Conservation (phyloP, 2,797 vertebrate genomes). For the Ficedula albicollis region DNA sequence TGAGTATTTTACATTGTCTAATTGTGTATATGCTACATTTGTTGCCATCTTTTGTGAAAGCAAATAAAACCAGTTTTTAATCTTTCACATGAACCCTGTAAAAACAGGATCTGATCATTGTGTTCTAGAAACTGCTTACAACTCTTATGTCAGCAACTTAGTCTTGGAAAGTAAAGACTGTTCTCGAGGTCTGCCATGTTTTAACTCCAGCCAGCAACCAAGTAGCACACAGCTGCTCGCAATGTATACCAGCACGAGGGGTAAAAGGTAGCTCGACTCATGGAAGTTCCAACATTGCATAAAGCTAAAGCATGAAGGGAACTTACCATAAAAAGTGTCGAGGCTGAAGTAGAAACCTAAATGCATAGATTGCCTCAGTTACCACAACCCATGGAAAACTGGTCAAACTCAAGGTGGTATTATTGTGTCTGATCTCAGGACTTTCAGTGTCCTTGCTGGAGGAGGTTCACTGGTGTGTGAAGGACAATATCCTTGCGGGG, state of each 20-base stretch:
- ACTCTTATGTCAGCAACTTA: neutral
- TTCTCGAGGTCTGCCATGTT: neutral
- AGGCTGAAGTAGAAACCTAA: neutral
- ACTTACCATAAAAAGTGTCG: neutral
- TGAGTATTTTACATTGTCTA: neutral
- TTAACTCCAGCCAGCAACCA: neutral
- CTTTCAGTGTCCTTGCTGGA: constrained; percentile 22
- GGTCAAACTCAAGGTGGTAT: neutral
- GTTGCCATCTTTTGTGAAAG: neutral
- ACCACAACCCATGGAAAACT: neutral
- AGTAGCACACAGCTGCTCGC: neutral
- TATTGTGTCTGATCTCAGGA: neutral
- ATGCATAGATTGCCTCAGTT: neutral
- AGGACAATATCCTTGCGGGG: neutral
- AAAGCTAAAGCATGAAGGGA: neutral
- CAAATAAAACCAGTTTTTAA: neutral
- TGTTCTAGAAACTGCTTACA: neutral
- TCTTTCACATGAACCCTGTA: neutral
- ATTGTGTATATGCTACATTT: neutral
- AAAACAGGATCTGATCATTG: neutral
- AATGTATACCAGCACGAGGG: neutral
- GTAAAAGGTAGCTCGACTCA: neutral
- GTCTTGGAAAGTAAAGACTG: neutral
- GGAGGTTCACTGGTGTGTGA: neutral
- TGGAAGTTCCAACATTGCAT: neutral